Base-by-base conservation (phyloP, 2,797 vertebrate species). In the Pterois miles region DNA sequence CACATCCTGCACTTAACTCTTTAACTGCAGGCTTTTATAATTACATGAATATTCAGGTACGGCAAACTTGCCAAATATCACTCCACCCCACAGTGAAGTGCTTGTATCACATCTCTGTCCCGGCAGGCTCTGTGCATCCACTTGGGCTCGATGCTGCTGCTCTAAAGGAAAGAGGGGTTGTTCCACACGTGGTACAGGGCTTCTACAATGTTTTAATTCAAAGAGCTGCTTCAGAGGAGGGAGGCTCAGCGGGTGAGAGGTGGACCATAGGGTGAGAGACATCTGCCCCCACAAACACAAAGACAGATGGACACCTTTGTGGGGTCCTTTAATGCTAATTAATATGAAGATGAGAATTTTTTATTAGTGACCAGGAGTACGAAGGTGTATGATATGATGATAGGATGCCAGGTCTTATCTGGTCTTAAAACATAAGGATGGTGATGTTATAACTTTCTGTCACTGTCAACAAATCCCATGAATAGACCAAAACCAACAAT, bases 241-340 rank as follows among this genome's bases (percentile, higher is more conserved):
- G 84, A 87, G 78, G 69, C 88, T 85, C 82, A 75, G 72, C 85
- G 86, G 78, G 87, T 91, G 78, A 84, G 90, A 90, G 88, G 84
- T 85, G 83, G 87, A 88, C 80, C 87, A 80, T 74, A 71, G 92
- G 90, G 93, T 80, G 90, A 89, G 88, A 78, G 93, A 81, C 93
- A 96, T 94, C 93, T 95, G 95, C 88, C 93, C 94, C 91, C 78
- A 62, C 82, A 70, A 82, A 78, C 87, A 87, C 78, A 75, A 76
- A 90, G 90, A 89, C 95, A 95, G 94, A 95, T 95, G 95, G 93
- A 91, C 89, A 83, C 85, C 86, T 86, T 81, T 67, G 63, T 71
- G 87, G 72, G 76, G 80, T 89, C 80, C 62, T 88, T 87, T 83
- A 74, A 81, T 89, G 82, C 67, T 92, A 87, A 93, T 87, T 86